Conservation (phyloP, 2,888 invertebrate genomes). For the Periphyllus acericola region DNA sequence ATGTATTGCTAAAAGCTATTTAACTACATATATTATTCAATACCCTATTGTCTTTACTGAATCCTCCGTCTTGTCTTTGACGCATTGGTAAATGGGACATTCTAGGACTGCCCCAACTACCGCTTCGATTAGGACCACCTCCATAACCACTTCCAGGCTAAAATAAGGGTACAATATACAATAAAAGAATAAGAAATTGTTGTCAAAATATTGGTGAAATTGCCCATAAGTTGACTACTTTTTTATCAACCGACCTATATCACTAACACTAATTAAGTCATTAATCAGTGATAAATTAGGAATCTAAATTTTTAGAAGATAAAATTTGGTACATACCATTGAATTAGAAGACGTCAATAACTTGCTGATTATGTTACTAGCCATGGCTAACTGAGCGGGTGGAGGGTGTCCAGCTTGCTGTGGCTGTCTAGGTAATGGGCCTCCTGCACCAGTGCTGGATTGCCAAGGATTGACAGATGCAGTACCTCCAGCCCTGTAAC, state of each 20-base stretch:
- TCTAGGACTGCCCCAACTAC: constrained; percentile 29
- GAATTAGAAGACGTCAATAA: constrained; percentile 17
- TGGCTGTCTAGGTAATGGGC: constrained; percentile 3
- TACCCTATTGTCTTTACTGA: constrained; percentile 50
- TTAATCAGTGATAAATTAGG: too few relatives aligned
- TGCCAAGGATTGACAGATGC: constrained; percentile 42
- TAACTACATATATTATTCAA: background rate
- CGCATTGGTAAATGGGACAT: constrained; percentile 31
- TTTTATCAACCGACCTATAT: too few relatives aligned
- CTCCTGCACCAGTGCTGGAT: background rate
- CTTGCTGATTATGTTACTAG: constrained; percentile 47
- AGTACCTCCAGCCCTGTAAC: constrained; percentile 13
- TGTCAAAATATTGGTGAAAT: too few relatives aligned
- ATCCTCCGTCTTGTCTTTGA: constrained; percentile 14
- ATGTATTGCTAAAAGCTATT: too few relatives aligned
- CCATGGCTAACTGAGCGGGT: constrained; percentile 30
- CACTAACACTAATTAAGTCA: too few relatives aligned
- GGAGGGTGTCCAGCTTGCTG: constrained; percentile 34
- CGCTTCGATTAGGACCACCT: constrained; percentile 26
- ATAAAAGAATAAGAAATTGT: background rate
- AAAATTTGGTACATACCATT: background rate
- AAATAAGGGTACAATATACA: background rate
- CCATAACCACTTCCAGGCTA: background rate
- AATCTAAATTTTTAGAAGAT: too few relatives aligned
- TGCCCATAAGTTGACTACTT: too few relatives aligned